These are phyloP conservation scores for cat (Felis catus) DNA, from an alignment of 2,113 vertebrate species.

Conservation along the genomic window DNA sequence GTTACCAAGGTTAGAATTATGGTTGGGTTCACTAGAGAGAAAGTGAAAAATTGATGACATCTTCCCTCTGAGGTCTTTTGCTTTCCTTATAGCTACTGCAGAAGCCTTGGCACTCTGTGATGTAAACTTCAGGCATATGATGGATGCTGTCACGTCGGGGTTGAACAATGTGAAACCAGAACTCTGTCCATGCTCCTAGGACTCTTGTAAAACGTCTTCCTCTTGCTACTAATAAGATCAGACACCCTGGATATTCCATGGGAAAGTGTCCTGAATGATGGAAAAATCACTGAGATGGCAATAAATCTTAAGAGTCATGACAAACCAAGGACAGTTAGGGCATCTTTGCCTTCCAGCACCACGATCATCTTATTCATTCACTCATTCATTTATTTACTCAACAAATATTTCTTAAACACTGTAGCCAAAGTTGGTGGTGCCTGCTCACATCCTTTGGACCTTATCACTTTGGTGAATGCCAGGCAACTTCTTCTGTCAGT, in stretches of 20 bases:
- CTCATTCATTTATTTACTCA: background rate
- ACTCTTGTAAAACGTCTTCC: background rate
- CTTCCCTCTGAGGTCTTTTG: slow-evolving; percentile 9
- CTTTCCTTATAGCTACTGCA: background rate
- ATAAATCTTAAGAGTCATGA: background rate
- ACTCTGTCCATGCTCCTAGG: background rate
- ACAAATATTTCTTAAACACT: background rate
- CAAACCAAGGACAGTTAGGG: background rate
- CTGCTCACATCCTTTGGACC: background rate
- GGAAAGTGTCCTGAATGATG: background rate
- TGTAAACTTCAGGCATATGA: background rate
- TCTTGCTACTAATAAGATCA: background rate
- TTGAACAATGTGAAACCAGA: background rate
- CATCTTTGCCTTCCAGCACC: background rate
- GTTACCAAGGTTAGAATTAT: slow-evolving; percentile 45
- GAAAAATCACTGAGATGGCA: background rate
- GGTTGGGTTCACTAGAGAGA: slow-evolving; percentile 58
- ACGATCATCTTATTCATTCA: background rate
- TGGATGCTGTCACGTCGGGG: background rate
- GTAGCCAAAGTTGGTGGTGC: background rate
- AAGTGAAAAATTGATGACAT: slow-evolving; percentile 55
- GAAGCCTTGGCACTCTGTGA: background rate
- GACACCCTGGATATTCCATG: background rate
- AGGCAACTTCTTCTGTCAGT: background rate
- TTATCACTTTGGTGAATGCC: background rate